Evolutionary conservation across 2,113 vertebrate species (phyloP).

Genomic region (Archocentrus centrarchus): DNA sequence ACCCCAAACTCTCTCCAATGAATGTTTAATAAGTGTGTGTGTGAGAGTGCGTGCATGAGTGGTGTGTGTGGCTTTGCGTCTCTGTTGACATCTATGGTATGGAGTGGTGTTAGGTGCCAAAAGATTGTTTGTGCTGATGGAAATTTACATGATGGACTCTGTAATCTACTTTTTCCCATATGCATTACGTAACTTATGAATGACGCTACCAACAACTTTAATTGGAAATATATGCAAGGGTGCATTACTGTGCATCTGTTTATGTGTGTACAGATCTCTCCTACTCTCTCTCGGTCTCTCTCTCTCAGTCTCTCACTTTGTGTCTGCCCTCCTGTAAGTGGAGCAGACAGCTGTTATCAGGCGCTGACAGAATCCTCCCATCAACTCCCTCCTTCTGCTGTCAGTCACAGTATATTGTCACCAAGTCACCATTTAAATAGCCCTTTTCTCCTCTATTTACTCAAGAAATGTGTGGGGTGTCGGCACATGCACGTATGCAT

Average conservation of each 20-base stretch:
- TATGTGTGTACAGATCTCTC: conserved; percentile 21
- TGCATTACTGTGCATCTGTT: conserved; percentile 47
- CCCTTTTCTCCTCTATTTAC: conserved; percentile 51
- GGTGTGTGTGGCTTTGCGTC: conserved; percentile 43
- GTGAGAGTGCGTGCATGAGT: conserved; percentile 27
- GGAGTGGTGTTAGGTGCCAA: conserved; percentile 37
- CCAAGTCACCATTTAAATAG: conserved; percentile 65
- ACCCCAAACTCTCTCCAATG: conserved; percentile 70
- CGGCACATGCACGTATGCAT: not conserved
- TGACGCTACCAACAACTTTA: conserved; percentile 56
- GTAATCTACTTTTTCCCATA: conserved; percentile 49
- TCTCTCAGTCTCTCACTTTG: conserved; percentile 29
- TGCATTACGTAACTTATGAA: conserved; percentile 56
- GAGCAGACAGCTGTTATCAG: conserved; percentile 78
- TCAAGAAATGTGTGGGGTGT: conserved; percentile 18
- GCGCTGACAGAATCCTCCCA: conserved; percentile 74
- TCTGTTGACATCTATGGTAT: conserved; percentile 51
- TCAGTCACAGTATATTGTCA: conserved; percentile 76
- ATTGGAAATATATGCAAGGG: conserved; percentile 57
- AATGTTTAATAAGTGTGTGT: conserved; percentile 74
- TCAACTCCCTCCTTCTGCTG: conserved; percentile 69
- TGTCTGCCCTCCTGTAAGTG: conserved; percentile 55
- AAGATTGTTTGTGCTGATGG: conserved; percentile 55
- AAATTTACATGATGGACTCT: conserved; percentile 52
- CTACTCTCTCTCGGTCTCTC: conserved; percentile 20